These are phyloP conservation scores for Pimephales promelas DNA, from an alignment of 2,113 vertebrate genomes.

Conservation along the genomic window DNA sequence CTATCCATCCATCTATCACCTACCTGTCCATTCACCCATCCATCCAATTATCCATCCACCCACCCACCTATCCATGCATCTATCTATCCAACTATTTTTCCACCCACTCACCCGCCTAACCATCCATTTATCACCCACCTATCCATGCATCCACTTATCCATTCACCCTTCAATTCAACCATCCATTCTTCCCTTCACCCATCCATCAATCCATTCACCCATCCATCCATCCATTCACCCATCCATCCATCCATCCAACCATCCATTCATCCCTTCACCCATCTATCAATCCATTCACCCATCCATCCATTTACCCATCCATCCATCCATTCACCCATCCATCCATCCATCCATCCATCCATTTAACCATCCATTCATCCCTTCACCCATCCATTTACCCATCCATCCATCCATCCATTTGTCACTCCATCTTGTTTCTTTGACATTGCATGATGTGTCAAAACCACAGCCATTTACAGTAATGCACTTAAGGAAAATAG, in stretches of 20 bases:
- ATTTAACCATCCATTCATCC: neutral
- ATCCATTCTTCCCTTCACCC: neutral
- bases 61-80: neutral
- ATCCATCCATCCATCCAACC: rapidly evolving
- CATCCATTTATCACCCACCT: neutral
- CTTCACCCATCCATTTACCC: neutral
- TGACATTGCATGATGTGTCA: neutral
- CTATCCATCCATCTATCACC: too few relatives aligned
- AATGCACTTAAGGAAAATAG: neutral
- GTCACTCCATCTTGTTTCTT: too few relatives aligned
- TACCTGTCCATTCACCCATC: too few relatives aligned
- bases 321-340: rapidly evolving
- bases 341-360: too few relatives aligned
- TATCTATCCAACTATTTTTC: neutral
- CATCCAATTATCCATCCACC: neutral
- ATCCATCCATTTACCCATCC: too few relatives aligned
- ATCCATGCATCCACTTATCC: neutral
- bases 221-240: neutral
- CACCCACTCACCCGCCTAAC: rapidly evolving
- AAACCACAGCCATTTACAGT: neutral
- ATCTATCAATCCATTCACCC: neutral
- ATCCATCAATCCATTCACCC: neutral
- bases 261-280: neutral
- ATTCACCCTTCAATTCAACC: rapidly evolving
- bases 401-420: neutral